Base-by-base conservation (phyloP, 2,797 vertebrate species). In the Hoplostethus mediterraneus region DNA sequence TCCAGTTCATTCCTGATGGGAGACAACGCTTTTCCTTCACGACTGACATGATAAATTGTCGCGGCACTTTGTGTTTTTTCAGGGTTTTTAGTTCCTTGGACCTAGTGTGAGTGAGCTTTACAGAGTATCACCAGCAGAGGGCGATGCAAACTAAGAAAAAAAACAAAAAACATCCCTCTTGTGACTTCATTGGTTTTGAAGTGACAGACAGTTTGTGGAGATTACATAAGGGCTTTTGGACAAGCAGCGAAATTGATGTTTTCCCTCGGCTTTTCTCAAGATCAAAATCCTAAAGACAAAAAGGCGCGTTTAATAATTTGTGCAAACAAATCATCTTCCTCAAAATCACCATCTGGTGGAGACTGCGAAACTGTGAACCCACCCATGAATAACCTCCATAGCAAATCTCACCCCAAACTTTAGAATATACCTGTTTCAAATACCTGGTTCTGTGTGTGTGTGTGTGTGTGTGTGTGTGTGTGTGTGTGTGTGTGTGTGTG, bases 71-170 rank as follows among this genome's bases (percentile, higher is more conserved):
- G 33, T 33, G 33, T 21, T 21, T 21, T 33, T 6, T 33, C 33
- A n/a, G 7, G 11, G 21, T 1, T 21, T 21, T 17, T 51, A 7
- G 6, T 5, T 48, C 7, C 14, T 5, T 6, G 6, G 17, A 51
- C 54, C 5, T 8, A 40, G 38, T 11, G 7, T 61, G 0, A 51
- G 21, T 5, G 69, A 82, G 16, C 49, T 14, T 45, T 75, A 9
- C 4, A 6, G 17, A 0, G 21, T 55, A 52, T 28, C 2, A 4
- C 89, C 92, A 92, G 81, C 77, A 93, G 92, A 80, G 75, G 90
- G 89, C 73, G 0, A 44, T 68, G 71, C 48, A 83, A 25, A 65
- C 81, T 66, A 80, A 45, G 57, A n/a, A 6, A 60, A 73, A 38
- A 87, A 85, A n/a, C 45, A 28, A 0, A 0, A 3, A n/a, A 5